These are phyloP conservation scores for Galaxea fascicularis DNA, from an alignment of 92 coral and sea anemone genomes.

Conservation along the genomic window DNA sequence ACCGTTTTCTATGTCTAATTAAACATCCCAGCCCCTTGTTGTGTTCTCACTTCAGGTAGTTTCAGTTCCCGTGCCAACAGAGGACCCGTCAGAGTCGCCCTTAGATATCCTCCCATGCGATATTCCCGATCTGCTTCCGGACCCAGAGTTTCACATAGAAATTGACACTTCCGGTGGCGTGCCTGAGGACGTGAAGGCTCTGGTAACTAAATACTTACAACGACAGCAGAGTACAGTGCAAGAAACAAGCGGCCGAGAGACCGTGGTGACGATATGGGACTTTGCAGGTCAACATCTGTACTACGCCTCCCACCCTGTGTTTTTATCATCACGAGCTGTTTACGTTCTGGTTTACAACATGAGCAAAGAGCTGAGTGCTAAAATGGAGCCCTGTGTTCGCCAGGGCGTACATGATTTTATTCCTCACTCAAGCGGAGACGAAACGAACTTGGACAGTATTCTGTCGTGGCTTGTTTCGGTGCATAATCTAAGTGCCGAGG, in stretches of 20 bases:
- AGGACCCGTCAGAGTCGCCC: background rate
- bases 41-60: background rate
- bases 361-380: conserved; percentile 75
- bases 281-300: conserved; percentile 93
- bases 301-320: conserved; percentile 92
- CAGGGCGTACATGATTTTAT: conserved; percentile 81
- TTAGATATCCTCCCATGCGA: background rate
- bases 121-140: conserved; percentile 19
- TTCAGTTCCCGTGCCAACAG: background rate
- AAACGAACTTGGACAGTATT: conserved; percentile 85
- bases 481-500: conserved; percentile 66
- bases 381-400: conserved; percentile 87
- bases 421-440: conserved; percentile 71
- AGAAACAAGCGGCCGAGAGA: conserved; percentile 55
- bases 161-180: conserved; percentile 49
- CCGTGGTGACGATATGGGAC: conserved; percentile 85
- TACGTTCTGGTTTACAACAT: conserved; percentile 87
- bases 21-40: too few relatives aligned
- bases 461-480: conserved; percentile 88
- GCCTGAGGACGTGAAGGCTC: conserved; percentile 77
- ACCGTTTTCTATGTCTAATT: background rate
- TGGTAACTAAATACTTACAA: conserved; percentile 73
- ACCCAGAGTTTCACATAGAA: conserved; percentile 46
- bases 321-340: conserved; percentile 81
- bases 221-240: conserved; percentile 49